Evolutionary conservation across 2,888 invertebrate genomes (phyloP).

Genomic region (Galeopsomyia nigrocyanea): DNA sequence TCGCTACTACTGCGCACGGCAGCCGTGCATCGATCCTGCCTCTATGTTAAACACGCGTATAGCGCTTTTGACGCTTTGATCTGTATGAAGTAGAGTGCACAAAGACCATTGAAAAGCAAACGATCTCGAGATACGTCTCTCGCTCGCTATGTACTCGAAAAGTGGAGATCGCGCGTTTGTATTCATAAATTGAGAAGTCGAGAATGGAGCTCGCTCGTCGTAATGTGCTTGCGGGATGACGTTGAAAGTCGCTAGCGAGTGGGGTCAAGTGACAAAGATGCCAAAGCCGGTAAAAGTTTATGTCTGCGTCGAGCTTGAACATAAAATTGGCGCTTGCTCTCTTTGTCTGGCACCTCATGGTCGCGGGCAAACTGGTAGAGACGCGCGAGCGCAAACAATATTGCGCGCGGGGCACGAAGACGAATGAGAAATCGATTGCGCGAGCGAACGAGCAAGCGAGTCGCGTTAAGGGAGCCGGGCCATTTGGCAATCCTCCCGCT

Average conservation of each 20-base stretch:
- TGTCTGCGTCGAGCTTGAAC: constrained; percentile 27
- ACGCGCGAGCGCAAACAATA: constrained; percentile 49
- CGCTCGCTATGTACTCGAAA: too few species aligned
- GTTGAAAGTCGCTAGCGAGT: constrained; percentile 6
- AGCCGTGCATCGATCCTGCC: too few species aligned
- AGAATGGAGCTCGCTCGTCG: constrained; percentile 30
- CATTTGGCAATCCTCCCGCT: constrained; percentile 51
- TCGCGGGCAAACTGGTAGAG: constrained; percentile 36
- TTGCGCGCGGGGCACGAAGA: constrained; percentile 48
- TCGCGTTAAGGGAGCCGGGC: constrained; percentile 47
- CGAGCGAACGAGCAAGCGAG: constrained; percentile 33
- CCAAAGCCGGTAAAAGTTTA: constrained; percentile 31
- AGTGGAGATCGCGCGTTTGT: constrained; percentile 9
- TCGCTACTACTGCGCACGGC: too few species aligned
- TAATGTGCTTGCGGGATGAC: constrained; percentile 18
- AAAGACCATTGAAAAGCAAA: too few species aligned
- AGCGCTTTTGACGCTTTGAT: too few species aligned
- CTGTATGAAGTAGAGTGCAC: too few species aligned
- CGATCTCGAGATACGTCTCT: too few species aligned
- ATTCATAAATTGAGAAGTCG: constrained; percentile 22
- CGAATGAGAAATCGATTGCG: constrained; percentile 52
- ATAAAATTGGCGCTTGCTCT: constrained; percentile 29
- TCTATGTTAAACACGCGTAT: too few species aligned
- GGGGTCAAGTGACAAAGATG: constrained; percentile 27
- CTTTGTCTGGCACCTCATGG: constrained; percentile 5